phyloP scores from a whole-genome alignment of 2,888 invertebrate genomes.

The Tolmerus cingulatus region DNA sequence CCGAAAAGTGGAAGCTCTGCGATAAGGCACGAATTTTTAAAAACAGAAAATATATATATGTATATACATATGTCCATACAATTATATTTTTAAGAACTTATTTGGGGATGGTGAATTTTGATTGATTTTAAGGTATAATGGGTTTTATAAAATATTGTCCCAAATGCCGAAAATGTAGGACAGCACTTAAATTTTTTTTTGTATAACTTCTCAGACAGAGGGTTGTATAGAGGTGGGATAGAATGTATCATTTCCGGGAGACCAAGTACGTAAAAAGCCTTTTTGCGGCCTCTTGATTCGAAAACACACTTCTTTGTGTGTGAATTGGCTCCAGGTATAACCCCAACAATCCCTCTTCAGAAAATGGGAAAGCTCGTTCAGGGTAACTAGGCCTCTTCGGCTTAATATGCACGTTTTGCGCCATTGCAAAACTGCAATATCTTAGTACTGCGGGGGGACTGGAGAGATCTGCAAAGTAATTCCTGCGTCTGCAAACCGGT shows the following conservation, averaged over 20 bases:
- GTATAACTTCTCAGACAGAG: background rate
- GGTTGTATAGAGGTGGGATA: background rate
- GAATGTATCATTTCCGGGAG: slow-evolving; percentile 11
- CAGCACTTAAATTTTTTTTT: background rate
- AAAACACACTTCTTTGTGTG: slow-evolving; percentile 10
- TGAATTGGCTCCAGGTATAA: background rate
- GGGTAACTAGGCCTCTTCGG: background rate
- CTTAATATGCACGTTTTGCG: slow-evolving; percentile 23
- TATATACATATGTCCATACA: no score
- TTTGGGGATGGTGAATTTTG: background rate
- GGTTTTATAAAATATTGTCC: background rate
- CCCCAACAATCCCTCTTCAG: background rate
- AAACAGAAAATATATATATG: background rate
- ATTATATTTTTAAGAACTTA: background rate
- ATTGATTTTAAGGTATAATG: background rate
- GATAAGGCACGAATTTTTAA: background rate
- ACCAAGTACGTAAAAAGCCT: background rate
- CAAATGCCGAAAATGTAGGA: background rate
- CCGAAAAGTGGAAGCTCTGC: background rate
- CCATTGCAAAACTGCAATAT: slow-evolving; percentile 21
- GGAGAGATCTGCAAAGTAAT: slow-evolving; percentile 33
- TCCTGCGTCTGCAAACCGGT: slow-evolving; percentile 7
- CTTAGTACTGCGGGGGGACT: background rate
- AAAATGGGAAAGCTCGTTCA: background rate
- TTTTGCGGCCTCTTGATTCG: slow-evolving; percentile 1